Evolutionary conservation across 2,113 vertebrate genomes (phyloP).

Genomic region (Prunella fulvescens): DNA sequence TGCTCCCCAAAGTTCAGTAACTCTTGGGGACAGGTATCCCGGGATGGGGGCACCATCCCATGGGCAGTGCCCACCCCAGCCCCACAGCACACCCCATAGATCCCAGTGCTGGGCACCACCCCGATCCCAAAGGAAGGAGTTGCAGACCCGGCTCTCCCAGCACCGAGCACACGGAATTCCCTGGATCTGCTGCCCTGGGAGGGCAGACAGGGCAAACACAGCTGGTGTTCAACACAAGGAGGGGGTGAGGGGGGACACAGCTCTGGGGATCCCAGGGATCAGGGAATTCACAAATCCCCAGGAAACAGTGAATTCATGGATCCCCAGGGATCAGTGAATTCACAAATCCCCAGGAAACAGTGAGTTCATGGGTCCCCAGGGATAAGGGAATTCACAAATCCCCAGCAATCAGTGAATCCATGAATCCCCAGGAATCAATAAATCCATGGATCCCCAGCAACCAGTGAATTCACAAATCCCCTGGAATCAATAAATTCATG

Average conservation of each 20-base stretch:
- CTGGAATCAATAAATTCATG: no score
- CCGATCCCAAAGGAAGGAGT: neutral
- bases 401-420: neutral
- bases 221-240: neutral
- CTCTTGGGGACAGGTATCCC: accelerated
- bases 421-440: neutral
- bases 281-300: accelerated
- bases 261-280: neutral
- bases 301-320: neutral
- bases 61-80: accelerated
- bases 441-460: neutral
- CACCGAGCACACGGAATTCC: accelerated
- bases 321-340: accelerated
- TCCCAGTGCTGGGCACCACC: neutral
- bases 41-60: neutral
- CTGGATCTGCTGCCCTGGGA: accelerated
- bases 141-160: accelerated
- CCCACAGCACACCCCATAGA: neutral
- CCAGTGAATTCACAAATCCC: no score
- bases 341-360: accelerated
- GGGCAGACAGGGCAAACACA: accelerated
- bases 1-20: neutral
- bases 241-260: accelerated
- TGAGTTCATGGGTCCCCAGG: accelerated
- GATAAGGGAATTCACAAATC: neutral